phyloP scores from a whole-genome alignment of 2,888 invertebrate genomes.

The Macaria liturata region DNA sequence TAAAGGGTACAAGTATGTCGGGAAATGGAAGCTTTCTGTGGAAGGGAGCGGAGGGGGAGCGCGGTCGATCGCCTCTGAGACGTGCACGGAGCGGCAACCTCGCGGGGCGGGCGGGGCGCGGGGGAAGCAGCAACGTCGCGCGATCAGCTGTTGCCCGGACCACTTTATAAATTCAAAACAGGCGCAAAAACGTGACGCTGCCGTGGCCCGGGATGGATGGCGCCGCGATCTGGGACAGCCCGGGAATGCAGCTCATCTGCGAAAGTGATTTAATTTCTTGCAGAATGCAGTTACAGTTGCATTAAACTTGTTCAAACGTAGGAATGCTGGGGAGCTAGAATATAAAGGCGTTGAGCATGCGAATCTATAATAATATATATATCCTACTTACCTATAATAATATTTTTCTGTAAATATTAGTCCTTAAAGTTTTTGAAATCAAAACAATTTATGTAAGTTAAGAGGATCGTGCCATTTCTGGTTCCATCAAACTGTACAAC shows the following conservation, averaged over 20 bases:
- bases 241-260: constrained; percentile 16
- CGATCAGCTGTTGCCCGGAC: constrained; percentile 75
- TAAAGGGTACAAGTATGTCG: constrained; percentile 44
- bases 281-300: constrained; percentile 1
- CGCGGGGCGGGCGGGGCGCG: constrained; percentile 47
- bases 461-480: no score
- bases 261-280: constrained; percentile 28
- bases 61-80: constrained; percentile 74
- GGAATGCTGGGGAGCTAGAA: no score
- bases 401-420: no score
- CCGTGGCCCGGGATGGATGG: constrained; percentile 20
- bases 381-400: no score
- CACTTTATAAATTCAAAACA: constrained; percentile 74
- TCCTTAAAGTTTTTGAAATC: no score
- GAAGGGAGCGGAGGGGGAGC: constrained; percentile 48
- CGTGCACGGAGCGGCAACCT: constrained; percentile 60
- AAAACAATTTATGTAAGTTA: no score
- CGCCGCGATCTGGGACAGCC: constrained; percentile 50
- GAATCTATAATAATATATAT: no score
- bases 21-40: constrained; percentile 59
- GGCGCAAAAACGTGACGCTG: constrained; percentile 63
- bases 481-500: no score
- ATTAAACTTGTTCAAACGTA: neutral
- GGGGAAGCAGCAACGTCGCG: constrained; percentile 56
- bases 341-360: no score